Percentiles rank a stretch among this genome's conserved stretches.
These are phyloP conservation scores for Brachionus rubens DNA, from an alignment of 1,140 invertebrate genomes.

Conservation along the genomic window DNA sequence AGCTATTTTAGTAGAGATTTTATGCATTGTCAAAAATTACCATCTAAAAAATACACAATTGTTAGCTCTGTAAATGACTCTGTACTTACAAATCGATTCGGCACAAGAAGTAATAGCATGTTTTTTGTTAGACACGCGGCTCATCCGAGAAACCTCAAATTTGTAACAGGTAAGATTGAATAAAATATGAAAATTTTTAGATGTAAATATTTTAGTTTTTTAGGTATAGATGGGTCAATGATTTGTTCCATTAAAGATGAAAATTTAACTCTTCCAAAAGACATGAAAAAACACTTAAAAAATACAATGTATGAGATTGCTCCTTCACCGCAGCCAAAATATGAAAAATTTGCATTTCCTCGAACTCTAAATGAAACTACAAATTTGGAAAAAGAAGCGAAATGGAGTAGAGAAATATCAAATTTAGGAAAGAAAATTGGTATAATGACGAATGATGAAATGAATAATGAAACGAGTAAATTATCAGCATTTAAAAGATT, in stretches of 20 bases:
- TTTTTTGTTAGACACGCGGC: slow-evolving; percentile 38
- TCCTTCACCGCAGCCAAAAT: not conserved
- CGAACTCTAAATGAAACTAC: not conserved
- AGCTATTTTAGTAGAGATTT: slow-evolving; percentile 26
- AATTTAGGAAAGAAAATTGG: not conserved
- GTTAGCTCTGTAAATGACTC: slow-evolving; percentile 11
- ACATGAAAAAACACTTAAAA: slow-evolving; percentile 12
- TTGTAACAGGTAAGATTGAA: slow-evolving; percentile 10
- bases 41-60: not conserved
- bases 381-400: not conserved
- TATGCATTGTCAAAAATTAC: not conserved
- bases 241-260: slow-evolving; percentile 39
- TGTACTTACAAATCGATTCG: slow-evolving; percentile 2
- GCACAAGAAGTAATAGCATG: slow-evolving; percentile 27
- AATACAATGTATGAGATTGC: not conserved
- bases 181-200: not conserved
- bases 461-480: slow-evolving; percentile 15
- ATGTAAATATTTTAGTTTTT: not conserved
- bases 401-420: not conserved
- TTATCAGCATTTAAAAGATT: not conserved
- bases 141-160: slow-evolving; percentile 26
- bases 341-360: slow-evolving; percentile 9
- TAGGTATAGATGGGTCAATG: slow-evolving; percentile 38
- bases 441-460: slow-evolving; percentile 15
- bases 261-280: slow-evolving; percentile 11